phyloP scores from a whole-genome alignment of 2,888 invertebrate species.

The Drosophila buzzatii region DNA sequence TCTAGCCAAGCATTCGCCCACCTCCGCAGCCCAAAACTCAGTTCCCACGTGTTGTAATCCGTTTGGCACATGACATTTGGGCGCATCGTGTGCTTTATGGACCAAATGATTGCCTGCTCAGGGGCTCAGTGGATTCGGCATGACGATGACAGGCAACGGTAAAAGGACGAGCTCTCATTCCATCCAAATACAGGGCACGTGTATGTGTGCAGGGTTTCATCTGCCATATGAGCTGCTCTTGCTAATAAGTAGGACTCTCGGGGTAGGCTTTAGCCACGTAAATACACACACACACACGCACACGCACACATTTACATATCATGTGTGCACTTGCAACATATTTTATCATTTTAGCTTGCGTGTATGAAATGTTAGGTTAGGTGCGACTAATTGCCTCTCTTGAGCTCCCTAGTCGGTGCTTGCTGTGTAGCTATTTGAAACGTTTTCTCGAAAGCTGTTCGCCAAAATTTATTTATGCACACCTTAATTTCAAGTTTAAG shows the following conservation, averaged over 20 bases:
- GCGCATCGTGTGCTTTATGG: constrained; percentile 74
- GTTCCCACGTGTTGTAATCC: constrained; percentile 61
- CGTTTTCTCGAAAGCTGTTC: not conserved
- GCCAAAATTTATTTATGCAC: not conserved
- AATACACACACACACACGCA: not conserved
- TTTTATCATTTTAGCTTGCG: constrained; percentile 8
- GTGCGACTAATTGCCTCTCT: constrained; percentile 17
- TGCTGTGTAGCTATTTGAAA: not conserved
- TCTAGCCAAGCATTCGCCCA: constrained; percentile 1
- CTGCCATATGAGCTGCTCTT: constrained; percentile 18
- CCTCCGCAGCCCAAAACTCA: constrained; percentile 9
- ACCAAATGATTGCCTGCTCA: constrained; percentile 73
- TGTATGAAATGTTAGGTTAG: not conserved
- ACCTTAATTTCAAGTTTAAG: not conserved
- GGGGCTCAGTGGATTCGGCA: constrained; percentile 57
- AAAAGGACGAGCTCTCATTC: constrained; percentile 43
- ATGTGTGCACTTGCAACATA: constrained; percentile 9
- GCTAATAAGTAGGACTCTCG: constrained; percentile 52
- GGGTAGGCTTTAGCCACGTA: constrained; percentile 29
- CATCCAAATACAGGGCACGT: constrained; percentile 28
- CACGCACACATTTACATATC: not conserved
- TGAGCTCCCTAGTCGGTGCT: constrained; percentile 5
- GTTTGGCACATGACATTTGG: constrained; percentile 64
- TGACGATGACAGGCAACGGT: constrained; percentile 36
- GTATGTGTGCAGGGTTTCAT: not conserved